Evolutionary conservation across 2,797 vertebrate species (phyloP).

Genomic region (Xenopus petersii): DNA sequence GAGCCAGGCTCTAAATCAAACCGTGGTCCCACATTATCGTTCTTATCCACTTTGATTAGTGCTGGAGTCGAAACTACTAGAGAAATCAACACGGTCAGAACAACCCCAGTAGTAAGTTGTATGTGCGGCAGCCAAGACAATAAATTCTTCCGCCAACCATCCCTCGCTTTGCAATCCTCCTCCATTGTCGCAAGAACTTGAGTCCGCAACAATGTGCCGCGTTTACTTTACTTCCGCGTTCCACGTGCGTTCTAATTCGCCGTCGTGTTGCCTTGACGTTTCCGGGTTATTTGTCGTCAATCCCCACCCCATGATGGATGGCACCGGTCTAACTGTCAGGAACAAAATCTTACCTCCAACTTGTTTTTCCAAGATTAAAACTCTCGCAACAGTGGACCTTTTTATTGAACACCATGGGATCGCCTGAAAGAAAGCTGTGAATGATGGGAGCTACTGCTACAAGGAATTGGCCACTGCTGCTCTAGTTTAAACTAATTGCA

Average conservation of each 20-base stretch:
- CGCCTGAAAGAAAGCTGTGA: no score
- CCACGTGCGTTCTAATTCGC: not conserved
- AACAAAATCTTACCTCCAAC: no score
- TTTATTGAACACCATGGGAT: no score
- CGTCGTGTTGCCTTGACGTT: not conserved
- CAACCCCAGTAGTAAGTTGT: conserved; percentile 53
- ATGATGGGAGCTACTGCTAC: no score
- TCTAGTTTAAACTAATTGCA: no score
- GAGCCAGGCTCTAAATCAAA: conserved; percentile 19
- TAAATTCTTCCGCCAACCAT: conserved; percentile 7
- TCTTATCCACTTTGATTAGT: conserved; percentile 18
- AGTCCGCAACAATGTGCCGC: not conserved
- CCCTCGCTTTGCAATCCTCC: not conserved
- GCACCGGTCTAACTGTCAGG: no score
- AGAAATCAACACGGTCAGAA: conserved; percentile 54
- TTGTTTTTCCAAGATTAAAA: no score
- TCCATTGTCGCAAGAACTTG: conserved; percentile 6
- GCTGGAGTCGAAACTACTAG: conserved; percentile 55
- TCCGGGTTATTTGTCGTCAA: no score
- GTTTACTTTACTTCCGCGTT: conserved; percentile 13
- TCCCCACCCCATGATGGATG: no score
- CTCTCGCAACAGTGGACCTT: no score
- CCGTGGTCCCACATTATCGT: not conserved
- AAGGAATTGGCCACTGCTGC: no score
- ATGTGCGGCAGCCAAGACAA: conserved; percentile 10